These are phyloP conservation scores for Pseudomugil tenellus DNA, from an alignment of 2,797 vertebrate species.

Conservation along the genomic window DNA sequence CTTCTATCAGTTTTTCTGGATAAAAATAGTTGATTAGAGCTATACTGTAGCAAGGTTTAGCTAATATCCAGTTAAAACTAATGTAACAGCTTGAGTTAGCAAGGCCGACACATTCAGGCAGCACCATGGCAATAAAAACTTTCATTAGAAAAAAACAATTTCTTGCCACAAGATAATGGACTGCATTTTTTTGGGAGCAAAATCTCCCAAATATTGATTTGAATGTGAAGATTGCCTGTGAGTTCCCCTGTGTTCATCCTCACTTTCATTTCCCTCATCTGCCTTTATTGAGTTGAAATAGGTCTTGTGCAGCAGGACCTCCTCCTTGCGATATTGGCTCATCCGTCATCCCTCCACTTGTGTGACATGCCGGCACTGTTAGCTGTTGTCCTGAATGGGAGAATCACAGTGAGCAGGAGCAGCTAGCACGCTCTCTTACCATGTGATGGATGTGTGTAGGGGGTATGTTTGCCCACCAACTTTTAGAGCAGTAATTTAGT, in stretches of 20 bases:
- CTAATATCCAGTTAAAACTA: too few relatives aligned
- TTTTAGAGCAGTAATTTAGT: slow-evolving; percentile 72
- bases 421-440: slow-evolving; percentile 27
- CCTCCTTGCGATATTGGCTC: slow-evolving; percentile 44
- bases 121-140: background rate
- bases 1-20: too few relatives aligned
- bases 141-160: background rate
- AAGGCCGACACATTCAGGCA: too few relatives aligned
- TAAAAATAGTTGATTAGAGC: too few relatives aligned
- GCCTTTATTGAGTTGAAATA: slow-evolving; percentile 54
- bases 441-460: slow-evolving; percentile 63
- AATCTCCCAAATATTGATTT: slow-evolving; percentile 45
- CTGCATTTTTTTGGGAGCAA: slow-evolving; percentile 3
- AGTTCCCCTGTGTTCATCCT: slow-evolving; percentile 14
- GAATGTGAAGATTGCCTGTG: slow-evolving; percentile 40
- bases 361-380: slow-evolving; percentile 48
- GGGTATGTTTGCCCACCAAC: slow-evolving; percentile 41
- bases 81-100: too few relatives aligned
- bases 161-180: background rate
- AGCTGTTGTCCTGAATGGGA: slow-evolving; percentile 40
- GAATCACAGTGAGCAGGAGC: slow-evolving; percentile 28
- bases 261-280: slow-evolving; percentile 31
- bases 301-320: slow-evolving; percentile 19
- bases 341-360: slow-evolving; percentile 49
- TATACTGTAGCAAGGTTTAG: too few relatives aligned